These are phyloP conservation scores for Magallana nippona DNA, from an alignment of 2,888 invertebrate species.

Conservation along the genomic window DNA sequence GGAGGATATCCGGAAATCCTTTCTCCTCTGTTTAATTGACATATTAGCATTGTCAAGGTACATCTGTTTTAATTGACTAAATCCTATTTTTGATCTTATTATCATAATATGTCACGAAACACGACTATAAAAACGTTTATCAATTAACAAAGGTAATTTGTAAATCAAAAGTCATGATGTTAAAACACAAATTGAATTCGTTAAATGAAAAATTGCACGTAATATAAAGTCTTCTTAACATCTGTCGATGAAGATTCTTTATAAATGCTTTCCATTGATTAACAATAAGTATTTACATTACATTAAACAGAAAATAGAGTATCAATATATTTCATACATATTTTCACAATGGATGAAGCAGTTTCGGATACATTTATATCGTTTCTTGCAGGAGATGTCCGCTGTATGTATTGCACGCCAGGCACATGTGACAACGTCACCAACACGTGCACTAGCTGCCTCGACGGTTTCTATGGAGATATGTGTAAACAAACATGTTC, in stretches of 20 bases:
- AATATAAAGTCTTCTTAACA: too few species aligned
- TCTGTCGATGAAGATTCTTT: too few species aligned
- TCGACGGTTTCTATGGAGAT: conserved; percentile 29
- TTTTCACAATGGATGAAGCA: background rate
- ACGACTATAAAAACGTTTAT: background rate
- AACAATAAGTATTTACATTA: too few species aligned
- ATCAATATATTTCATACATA: background rate
- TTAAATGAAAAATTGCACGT: too few species aligned
- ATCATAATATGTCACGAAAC: conserved; percentile 9
- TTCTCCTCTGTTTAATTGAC: background rate
- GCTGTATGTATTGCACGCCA: conserved; percentile 26
- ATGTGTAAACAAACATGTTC: conserved; percentile 15
- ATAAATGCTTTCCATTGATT: too few species aligned
- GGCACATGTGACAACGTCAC: conserved; percentile 32
- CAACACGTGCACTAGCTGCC: conserved; percentile 1
- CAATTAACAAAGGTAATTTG: too few species aligned
- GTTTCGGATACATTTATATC: background rate
- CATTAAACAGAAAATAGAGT: too few species aligned
- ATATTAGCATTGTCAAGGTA: background rate
- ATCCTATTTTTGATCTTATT: conserved; percentile 10
- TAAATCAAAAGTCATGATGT: too few species aligned
- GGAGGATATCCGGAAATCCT: too few species aligned
- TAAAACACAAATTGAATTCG: too few species aligned
- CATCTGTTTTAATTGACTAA: background rate
- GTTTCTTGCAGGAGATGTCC: background rate